phyloP scores from a whole-genome alignment of 2,888 invertebrate genomes.

The Palloptera scutellata region DNA sequence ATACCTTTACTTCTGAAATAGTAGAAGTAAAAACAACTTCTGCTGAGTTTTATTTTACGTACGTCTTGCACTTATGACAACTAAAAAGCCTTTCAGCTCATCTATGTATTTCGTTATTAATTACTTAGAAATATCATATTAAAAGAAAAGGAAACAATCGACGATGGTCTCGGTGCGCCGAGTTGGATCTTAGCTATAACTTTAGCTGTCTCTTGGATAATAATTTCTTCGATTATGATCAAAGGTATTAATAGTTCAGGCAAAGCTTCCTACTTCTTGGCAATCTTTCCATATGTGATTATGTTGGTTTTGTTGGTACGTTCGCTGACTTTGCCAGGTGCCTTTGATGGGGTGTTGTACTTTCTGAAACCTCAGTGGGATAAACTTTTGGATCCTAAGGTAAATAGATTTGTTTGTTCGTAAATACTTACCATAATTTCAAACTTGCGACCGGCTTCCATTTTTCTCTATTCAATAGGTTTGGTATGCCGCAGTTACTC shows the following conservation, averaged over 20 bases:
- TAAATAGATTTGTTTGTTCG: constrained; percentile 15
- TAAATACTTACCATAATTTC: background rate
- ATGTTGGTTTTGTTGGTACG: constrained; percentile 70
- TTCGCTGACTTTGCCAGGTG: constrained; percentile 70
- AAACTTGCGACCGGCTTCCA: background rate
- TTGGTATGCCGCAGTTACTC: constrained; percentile 73
- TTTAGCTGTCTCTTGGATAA: constrained; percentile 67
- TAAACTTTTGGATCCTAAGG: constrained; percentile 60
- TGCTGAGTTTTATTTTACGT: constrained; percentile 65
- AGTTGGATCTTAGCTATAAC: constrained; percentile 68
- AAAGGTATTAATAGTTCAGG: constrained; percentile 70
- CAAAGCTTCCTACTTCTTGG: constrained; percentile 75
- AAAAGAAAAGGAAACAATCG: constrained; percentile 65
- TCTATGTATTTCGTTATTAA: background rate
- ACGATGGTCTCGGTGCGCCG: constrained; percentile 68
- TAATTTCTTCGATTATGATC: constrained; percentile 66
- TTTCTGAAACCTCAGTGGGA: constrained; percentile 73
- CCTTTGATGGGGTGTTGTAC: constrained; percentile 70
- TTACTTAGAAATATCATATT: constrained; percentile 66
- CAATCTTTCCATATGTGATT: constrained; percentile 73
- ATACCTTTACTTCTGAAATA: constrained; percentile 29
- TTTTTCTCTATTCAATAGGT: constrained; percentile 58
- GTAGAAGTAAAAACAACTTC: constrained; percentile 52
- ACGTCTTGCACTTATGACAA: constrained; percentile 40
- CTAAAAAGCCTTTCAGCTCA: background rate